phyloP scores from a whole-genome alignment of 2,797 vertebrate genomes.

The Danio aesculapii region DNA sequence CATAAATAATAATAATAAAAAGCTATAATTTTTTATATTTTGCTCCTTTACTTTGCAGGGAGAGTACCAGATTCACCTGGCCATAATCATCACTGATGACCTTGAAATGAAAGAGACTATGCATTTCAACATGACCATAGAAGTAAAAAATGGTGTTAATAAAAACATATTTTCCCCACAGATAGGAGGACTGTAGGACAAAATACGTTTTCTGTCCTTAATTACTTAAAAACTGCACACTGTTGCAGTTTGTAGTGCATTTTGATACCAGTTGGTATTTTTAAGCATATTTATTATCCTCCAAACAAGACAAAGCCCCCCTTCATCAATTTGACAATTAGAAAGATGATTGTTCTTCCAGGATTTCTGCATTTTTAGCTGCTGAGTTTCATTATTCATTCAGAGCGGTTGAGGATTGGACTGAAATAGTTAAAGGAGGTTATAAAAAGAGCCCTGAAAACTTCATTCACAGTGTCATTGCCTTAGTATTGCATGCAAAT shows the following conservation, averaged over 20 bases:
- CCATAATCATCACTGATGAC: slow-evolving; percentile 11
- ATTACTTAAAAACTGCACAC: not conserved
- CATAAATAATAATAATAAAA: not conserved
- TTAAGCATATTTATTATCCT: slow-evolving; percentile 20
- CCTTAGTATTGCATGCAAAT: too few relatives aligned
- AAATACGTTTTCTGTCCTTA: not conserved
- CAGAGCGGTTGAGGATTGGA: slow-evolving; percentile 18
- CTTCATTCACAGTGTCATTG: not conserved
- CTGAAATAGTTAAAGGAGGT: slow-evolving; percentile 30
- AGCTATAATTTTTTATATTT: not conserved
- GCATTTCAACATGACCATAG: not conserved
- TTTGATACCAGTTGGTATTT: slow-evolving; percentile 13
- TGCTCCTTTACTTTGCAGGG: slow-evolving; percentile 40
- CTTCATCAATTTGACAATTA: slow-evolving; percentile 9
- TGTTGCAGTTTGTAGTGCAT: not conserved
- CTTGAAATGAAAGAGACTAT: slow-evolving; percentile 1
- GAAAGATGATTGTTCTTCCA: slow-evolving; percentile 27
- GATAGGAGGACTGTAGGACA: slow-evolving; percentile 38
- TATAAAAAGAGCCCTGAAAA: not conserved
- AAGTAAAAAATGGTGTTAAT: not conserved
- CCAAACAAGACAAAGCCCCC: slow-evolving; percentile 5
- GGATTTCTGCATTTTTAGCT: slow-evolving; percentile 57
- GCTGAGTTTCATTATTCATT: slow-evolving; percentile 62
- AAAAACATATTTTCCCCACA: slow-evolving; percentile 11
- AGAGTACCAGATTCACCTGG: not conserved